Percentiles rank a stretch among this genome's conserved stretches.
These are phyloP conservation scores for Ptychadena robeensis DNA, from an alignment of 2,797 vertebrate genomes.

Conservation along the genomic window DNA sequence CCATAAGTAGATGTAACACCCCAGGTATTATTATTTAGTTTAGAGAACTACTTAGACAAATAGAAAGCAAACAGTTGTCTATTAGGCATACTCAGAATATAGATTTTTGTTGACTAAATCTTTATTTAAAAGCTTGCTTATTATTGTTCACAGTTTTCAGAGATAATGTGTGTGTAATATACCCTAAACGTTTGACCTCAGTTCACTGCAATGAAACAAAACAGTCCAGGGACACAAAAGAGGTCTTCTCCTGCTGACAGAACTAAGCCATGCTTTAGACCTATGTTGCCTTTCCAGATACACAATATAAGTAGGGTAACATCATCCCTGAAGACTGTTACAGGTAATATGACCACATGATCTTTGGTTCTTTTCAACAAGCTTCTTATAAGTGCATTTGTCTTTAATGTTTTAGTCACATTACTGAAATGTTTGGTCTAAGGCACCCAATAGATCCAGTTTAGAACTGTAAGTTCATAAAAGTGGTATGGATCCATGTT, in stretches of 20 bases:
- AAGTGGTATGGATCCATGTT: background rate
- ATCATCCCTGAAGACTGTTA: background rate
- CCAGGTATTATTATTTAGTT: too few species aligned
- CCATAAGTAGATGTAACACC: background rate
- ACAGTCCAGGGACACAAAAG: too few species aligned
- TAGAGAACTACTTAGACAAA: too few species aligned
- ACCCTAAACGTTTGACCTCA: background rate
- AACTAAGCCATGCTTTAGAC: background rate
- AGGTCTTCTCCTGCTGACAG: too few species aligned
- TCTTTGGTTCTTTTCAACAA: conserved; percentile 2
- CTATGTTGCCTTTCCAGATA: too few species aligned
- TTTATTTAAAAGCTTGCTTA: background rate
- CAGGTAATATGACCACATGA: background rate
- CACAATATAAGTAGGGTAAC: background rate
- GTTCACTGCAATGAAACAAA: background rate
- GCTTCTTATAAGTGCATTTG: background rate
- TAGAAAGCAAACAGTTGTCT: too few species aligned
- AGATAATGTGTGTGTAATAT: background rate
- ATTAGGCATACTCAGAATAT: too few species aligned
- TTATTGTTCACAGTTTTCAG: background rate
- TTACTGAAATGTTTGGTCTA: background rate
- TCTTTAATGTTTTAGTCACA: background rate
- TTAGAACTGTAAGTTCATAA: background rate
- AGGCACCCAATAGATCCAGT: background rate
- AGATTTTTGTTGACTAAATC: background rate